Percentiles rank a stretch among this genome's conserved stretches.
Conservation (phyloP, 2,113 vertebrate genomes). For the Epinephelus moara region DNA sequence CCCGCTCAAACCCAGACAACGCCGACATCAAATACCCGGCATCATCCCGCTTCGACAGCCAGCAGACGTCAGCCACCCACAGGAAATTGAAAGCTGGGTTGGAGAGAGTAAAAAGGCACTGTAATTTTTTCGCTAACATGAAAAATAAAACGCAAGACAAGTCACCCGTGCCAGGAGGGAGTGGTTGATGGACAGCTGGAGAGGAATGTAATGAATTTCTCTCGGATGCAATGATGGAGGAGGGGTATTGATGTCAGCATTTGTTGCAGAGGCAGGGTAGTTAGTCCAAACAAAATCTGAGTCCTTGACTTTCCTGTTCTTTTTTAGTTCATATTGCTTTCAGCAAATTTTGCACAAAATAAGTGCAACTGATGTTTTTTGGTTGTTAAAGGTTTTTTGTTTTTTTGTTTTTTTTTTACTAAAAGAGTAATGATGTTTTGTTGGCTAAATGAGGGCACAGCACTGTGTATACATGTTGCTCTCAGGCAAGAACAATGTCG, state of each 20-base stretch:
- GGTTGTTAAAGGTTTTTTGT: neutral
- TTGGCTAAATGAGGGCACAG: neutral
- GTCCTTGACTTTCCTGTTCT: constrained; percentile 9
- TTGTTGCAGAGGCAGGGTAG: constrained; percentile 6
- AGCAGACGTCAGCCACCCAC: constrained; percentile 68
- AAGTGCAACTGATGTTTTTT: neutral
- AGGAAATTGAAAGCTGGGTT: constrained; percentile 66
- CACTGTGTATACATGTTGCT: neutral
- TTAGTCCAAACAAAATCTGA: neutral
- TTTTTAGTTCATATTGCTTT: constrained; percentile 8
- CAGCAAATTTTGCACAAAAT: neutral
- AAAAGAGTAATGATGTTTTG: constrained; percentile 2
- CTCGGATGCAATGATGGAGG: constrained; percentile 6
- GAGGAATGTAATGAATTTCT: constrained; percentile 61
- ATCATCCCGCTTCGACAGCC: constrained; percentile 44
- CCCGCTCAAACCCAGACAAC: constrained; percentile 33
- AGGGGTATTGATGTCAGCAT: constrained; percentile 42
- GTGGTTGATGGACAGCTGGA: constrained; percentile 56
- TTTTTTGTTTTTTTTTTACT: neutral
- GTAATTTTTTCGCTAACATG: constrained; percentile 44
- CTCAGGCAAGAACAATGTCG: neutral
- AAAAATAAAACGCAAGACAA: constrained; percentile 10
- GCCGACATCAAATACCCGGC: constrained; percentile 61
- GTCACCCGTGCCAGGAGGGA: constrained; percentile 42
- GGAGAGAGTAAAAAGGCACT: constrained; percentile 47